These are phyloP conservation scores for Azemiops feae DNA, from an alignment of 2,113 vertebrate genomes.

Conservation along the genomic window DNA sequence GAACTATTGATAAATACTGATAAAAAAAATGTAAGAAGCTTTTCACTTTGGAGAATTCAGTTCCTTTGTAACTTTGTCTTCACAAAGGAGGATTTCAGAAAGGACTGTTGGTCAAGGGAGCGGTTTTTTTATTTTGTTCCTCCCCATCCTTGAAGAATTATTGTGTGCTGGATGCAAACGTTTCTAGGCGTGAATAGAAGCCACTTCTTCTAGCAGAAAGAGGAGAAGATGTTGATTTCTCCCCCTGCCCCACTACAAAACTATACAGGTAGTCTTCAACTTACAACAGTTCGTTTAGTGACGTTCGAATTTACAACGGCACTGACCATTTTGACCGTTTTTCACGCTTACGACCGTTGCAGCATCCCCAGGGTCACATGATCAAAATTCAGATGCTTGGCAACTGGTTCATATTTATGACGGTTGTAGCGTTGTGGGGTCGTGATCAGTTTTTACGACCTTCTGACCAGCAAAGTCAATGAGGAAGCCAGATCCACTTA, in stretches of 20 bases:
- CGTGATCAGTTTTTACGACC: background rate
- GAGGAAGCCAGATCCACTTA: too few species aligned
- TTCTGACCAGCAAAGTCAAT: background rate
- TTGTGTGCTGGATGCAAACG: background rate
- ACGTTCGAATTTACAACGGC: background rate
- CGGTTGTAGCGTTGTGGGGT: accelerated
- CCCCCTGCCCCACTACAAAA: background rate
- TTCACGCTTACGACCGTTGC: background rate
- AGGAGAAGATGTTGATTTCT: background rate
- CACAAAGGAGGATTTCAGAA: background rate
- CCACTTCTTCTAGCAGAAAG: background rate
- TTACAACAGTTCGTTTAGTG: background rate
- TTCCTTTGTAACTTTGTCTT: background rate
- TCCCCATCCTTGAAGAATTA: background rate
- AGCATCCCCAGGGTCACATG: background rate
- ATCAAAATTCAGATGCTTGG: too few species aligned
- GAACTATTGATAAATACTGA: background rate
- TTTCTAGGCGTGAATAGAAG: background rate
- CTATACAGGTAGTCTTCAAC: background rate
- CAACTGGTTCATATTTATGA: background rate
- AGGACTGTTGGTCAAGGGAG: background rate
- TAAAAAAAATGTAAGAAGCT: background rate
- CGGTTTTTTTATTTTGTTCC: background rate
- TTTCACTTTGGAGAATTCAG: background rate
- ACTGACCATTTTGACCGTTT: background rate